Evolutionary conservation across 2,113 vertebrate genomes (phyloP).

Genomic region (Nothobranchius furzeri): DNA sequence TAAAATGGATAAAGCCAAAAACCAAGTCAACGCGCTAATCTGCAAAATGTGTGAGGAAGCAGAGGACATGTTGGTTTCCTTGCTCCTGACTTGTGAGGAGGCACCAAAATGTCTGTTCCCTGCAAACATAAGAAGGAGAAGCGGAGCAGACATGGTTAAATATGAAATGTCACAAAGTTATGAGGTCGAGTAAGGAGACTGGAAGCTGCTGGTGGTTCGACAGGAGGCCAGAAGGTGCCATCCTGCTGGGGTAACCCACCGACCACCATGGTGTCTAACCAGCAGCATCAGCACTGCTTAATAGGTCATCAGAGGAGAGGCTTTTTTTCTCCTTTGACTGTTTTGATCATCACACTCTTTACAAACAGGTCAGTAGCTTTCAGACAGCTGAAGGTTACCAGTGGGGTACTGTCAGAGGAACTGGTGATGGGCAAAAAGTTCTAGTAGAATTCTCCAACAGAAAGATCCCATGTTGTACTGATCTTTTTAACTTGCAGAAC

Average conservation of each 20-base stretch:
- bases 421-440: too few relatives aligned
- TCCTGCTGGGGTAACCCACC: constrained; percentile 50
- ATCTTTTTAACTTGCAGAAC: neutral
- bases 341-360: neutral
- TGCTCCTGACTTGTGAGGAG: too few relatives aligned
- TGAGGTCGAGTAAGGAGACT: neutral
- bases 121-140: neutral
- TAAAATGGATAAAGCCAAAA: too few relatives aligned
- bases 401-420: neutral
- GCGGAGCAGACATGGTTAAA: neutral
- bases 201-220: constrained; percentile 9
- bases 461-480: too few relatives aligned
- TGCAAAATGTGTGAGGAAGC: too few relatives aligned
- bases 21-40: too few relatives aligned
- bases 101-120: neutral
- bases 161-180: neutral
- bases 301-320: constrained; percentile 1
- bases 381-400: constrained; percentile 20
- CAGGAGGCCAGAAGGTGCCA: constrained; percentile 21
- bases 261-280: constrained; percentile 42
- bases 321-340: constrained; percentile 14
- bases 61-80: too few relatives aligned
- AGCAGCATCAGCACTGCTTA: constrained; percentile 22
- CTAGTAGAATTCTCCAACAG: too few relatives aligned
- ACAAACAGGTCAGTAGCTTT: constrained; percentile 15